Conservation (phyloP, 1,140 invertebrate genomes). For the Cydia splendana region DNA sequence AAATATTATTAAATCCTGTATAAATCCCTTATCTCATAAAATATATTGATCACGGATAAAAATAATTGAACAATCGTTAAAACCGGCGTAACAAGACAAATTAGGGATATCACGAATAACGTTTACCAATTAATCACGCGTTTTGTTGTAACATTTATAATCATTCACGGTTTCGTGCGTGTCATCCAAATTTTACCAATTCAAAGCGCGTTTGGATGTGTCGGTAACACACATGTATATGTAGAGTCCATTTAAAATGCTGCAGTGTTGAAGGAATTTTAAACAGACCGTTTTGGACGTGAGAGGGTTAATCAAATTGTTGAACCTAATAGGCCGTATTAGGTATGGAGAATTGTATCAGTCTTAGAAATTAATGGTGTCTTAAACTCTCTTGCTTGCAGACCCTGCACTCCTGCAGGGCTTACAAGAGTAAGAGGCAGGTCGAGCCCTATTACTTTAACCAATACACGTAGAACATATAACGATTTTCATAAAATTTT, state of each 20-base stretch:
- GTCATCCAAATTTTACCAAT: conserved; percentile 22
- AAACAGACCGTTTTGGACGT: conserved; percentile 65
- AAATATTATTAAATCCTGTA: neutral
- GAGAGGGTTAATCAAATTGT: conserved; percentile 51
- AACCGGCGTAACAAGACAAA: neutral
- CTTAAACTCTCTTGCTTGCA: no score
- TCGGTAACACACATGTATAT: neutral
- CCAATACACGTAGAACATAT: no score
- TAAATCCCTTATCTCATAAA: neutral
- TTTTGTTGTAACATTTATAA: neutral
- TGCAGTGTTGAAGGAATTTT: conserved; percentile 60
- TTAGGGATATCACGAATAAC: neutral
- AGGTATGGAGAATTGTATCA: neutral
- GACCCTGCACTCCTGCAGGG: no score
- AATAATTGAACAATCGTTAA: conserved; percentile 9
- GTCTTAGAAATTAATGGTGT: neutral
- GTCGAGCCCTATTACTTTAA: no score
- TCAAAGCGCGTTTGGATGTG: conserved; percentile 10
- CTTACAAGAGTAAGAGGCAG: no score
- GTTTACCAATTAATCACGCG: conserved; percentile 23
- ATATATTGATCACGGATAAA: conserved; percentile 10
- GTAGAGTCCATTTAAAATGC: conserved; percentile 66
- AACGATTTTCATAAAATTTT: no score
- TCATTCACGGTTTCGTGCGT: conserved; percentile 20
- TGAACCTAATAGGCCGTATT: neutral